These are phyloP conservation scores for Galagoides demidoff DNA, from an alignment of 2,797 vertebrate genomes.

Conservation along the genomic window DNA sequence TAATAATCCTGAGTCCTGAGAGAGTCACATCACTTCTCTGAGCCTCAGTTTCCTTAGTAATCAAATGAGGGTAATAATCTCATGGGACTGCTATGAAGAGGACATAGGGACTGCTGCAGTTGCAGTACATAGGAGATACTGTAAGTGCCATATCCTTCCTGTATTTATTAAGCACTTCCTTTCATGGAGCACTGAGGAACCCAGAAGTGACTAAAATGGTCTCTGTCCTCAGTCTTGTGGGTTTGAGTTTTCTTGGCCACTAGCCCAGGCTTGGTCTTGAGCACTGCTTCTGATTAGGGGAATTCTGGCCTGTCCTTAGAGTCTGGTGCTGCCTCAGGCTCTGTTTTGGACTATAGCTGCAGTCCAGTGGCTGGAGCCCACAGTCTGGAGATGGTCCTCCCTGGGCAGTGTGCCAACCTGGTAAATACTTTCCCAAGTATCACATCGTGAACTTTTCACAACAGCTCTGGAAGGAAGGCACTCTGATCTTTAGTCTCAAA, in stretches of 20 bases:
- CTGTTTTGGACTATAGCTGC: not conserved
- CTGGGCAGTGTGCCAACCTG: slow-evolving; percentile 3
- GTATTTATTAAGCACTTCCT: slow-evolving; percentile 61
- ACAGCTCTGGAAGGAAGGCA: not conserved
- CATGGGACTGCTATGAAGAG: slow-evolving; percentile 3
- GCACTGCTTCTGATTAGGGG: not conserved
- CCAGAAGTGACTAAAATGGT: slow-evolving; percentile 23
- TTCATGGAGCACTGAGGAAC: not conserved
- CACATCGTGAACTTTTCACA: not conserved
- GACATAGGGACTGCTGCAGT: not conserved
- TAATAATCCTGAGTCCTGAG: not conserved
- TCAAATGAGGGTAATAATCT: not conserved
- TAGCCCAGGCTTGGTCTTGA: slow-evolving; percentile 36
- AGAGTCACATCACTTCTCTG: not conserved
- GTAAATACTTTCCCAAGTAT: not conserved
- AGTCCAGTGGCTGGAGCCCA: not conserved
- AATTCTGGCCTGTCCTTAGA: not conserved
- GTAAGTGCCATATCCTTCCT: slow-evolving; percentile 55
- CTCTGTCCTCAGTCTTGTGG: slow-evolving; percentile 30
- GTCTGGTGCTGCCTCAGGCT: not conserved
- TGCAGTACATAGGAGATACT: not conserved
- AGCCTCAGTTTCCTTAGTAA: slow-evolving; percentile 47
- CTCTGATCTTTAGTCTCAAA: not conserved
- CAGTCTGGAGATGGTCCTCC: slow-evolving; percentile 29
- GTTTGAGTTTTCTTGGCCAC: not conserved